phyloP scores from a whole-genome alignment of 2,113 vertebrate genomes.

The Deroptyus accipitrinus region DNA sequence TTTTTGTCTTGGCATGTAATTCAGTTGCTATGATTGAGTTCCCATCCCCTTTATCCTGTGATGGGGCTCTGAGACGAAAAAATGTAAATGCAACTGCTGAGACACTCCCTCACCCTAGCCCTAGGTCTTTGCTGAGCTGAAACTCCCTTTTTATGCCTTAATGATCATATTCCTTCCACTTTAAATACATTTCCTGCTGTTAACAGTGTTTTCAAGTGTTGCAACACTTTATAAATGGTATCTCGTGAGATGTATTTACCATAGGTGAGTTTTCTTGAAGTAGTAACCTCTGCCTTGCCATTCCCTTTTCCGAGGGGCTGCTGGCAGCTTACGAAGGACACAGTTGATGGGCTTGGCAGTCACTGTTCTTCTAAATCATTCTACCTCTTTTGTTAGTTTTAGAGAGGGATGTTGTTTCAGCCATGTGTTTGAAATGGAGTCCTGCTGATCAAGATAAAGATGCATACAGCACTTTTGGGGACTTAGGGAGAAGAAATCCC shows the following conservation, averaged over 20 bases:
- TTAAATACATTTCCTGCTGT: background rate
- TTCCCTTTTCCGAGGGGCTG: background rate
- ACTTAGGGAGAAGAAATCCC: background rate
- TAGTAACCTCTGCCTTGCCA: background rate
- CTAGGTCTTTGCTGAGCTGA: background rate
- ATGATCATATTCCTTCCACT: background rate
- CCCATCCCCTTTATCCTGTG: background rate
- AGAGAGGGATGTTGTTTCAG: background rate
- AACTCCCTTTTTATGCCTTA: slow-evolving; percentile 7
- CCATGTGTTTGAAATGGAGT: background rate
- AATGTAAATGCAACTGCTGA: background rate
- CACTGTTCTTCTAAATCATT: background rate
- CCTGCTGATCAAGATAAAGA: background rate
- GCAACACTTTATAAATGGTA: background rate
- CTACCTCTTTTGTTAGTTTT: background rate
- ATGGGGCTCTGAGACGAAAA: background rate
- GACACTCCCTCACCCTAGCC: background rate
- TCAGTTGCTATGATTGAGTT: background rate
- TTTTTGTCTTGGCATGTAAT: background rate
- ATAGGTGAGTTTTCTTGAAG: background rate
- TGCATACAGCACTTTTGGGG: background rate
- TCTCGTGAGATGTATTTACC: background rate
- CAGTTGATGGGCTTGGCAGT: background rate
- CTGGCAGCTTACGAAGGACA: background rate
- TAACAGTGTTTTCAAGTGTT: background rate